Percentiles rank a stretch among this genome's conserved stretches.
phyloP scores from a whole-genome alignment of 2,797 vertebrate species.

The Gymnodraco acuticeps region DNA sequence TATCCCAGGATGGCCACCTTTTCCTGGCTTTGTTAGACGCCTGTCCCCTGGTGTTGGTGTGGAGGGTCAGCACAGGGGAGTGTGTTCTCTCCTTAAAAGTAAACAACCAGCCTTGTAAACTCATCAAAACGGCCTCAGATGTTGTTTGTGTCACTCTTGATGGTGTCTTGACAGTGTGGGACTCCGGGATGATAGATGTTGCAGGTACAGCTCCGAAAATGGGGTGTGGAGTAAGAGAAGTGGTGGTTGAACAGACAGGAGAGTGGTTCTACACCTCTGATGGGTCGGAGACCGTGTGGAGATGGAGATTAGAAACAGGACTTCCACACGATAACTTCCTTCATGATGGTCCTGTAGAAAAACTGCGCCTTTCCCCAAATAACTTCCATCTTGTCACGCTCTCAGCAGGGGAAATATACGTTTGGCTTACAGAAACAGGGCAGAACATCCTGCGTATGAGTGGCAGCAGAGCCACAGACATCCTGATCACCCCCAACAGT shows the following conservation, averaged over 20 bases:
- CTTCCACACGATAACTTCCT: constrained; percentile 68
- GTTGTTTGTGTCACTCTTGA: constrained; percentile 70
- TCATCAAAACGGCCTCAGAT: constrained; percentile 72
- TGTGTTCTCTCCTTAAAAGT: constrained; percentile 82
- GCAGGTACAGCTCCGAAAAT: constrained; percentile 78
- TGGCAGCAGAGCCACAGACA: constrained; percentile 70
- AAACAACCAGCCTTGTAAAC: constrained; percentile 42
- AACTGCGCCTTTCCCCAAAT: constrained; percentile 76
- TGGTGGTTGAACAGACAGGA: constrained; percentile 69
- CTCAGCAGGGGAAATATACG: constrained; percentile 80
- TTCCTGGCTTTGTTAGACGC: constrained; percentile 81
- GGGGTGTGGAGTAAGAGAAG: constrained; percentile 59
- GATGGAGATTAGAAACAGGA: constrained; percentile 74
- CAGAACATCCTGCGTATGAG: constrained; percentile 79
- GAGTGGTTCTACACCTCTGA: constrained; percentile 81
- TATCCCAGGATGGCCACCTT: constrained; percentile 74
- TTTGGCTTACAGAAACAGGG: constrained; percentile 82
- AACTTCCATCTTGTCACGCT: constrained; percentile 76
- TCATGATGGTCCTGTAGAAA: constrained; percentile 78
- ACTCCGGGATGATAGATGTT: constrained; percentile 74
- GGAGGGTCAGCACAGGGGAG: constrained; percentile 80
- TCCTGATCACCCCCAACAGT: constrained; percentile 84
- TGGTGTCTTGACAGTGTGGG: constrained; percentile 79
- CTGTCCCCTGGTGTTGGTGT: constrained; percentile 79
- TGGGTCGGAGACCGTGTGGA: constrained; percentile 81